Conservation (phyloP, 2,113 vertebrate species). For the human region DNA sequence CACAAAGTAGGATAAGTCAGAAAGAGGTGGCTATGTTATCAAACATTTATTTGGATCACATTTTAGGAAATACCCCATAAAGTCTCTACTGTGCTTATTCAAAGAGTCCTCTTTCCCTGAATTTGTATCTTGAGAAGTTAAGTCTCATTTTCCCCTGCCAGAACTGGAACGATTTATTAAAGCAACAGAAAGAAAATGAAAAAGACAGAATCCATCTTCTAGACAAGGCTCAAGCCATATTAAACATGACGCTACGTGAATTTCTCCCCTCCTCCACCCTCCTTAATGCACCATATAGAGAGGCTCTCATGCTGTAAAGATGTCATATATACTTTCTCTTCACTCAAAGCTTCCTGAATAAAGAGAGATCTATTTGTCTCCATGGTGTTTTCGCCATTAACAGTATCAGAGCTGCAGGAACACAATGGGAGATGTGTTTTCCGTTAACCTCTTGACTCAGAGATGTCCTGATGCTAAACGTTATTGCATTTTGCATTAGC, state of each 20-base stretch:
- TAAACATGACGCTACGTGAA: background rate
- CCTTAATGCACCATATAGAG: constrained; percentile 66
- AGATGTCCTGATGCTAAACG: constrained; percentile 79
- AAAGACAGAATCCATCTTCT: background rate
- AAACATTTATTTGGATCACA: background rate
- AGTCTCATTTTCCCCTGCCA: background rate
- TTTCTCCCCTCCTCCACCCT: constrained; percentile 23
- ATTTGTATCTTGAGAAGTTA: constrained; percentile 46
- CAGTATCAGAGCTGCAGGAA: constrained; percentile 74
- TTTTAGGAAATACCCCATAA: background rate
- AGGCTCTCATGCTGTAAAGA: constrained; percentile 68
- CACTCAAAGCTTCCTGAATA: constrained; percentile 72
- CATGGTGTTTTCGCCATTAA: constrained; percentile 79
- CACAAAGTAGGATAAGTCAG: background rate
- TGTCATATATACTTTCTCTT: constrained; percentile 77
- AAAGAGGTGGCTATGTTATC: background rate
- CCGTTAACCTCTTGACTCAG: constrained; percentile 80
- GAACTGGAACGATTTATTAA: constrained; percentile 42
- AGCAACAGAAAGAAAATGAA: constrained; percentile 46
- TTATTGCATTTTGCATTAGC: constrained; percentile 78
- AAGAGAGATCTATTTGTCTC: constrained; percentile 79
- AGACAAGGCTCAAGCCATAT: constrained; percentile 21
- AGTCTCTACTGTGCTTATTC: background rate
- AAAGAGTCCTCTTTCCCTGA: constrained; percentile 19
- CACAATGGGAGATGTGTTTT: constrained; percentile 81